Conservation (phyloP, 2,113 vertebrate genomes). For the Pollimyrus isidori region DNA sequence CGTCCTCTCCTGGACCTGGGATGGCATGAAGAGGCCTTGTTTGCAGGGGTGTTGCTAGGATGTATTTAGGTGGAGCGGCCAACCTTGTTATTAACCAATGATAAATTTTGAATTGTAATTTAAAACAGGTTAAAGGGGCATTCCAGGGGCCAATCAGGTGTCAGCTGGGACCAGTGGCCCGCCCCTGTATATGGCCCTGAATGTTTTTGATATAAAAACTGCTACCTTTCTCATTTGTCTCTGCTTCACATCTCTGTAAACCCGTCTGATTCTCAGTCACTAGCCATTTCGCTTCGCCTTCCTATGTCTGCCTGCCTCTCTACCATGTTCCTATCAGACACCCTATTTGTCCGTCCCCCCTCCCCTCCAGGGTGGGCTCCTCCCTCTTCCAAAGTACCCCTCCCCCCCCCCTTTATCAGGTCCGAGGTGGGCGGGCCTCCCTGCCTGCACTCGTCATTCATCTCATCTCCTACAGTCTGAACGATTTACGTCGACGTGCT, state of each 20-base stretch:
- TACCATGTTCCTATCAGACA: background rate
- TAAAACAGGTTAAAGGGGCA: background rate
- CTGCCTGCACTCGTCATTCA: background rate
- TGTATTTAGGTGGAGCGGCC: background rate
- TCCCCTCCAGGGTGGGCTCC: background rate
- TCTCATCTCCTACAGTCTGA: background rate
- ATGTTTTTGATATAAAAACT: background rate
- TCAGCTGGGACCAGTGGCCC: background rate
- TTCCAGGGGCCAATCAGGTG: background rate
- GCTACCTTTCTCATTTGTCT: background rate
- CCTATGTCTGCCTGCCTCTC: background rate
- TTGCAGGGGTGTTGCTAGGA: background rate
- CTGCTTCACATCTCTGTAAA: background rate
- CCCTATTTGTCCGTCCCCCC: too few relatives aligned
- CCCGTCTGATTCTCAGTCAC: background rate
- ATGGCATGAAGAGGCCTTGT: background rate
- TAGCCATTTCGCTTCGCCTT: background rate
- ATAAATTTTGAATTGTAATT: background rate
- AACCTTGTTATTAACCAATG: background rate
- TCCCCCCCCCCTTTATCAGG: background rate
- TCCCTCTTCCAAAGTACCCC: background rate
- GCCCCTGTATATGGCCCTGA: background rate
- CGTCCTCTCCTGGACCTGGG: background rate
- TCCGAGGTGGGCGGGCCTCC: background rate
- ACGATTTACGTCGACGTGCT: background rate